phyloP scores from a whole-genome alignment of 2,113 vertebrate species.

The Festucalex cinctus region DNA sequence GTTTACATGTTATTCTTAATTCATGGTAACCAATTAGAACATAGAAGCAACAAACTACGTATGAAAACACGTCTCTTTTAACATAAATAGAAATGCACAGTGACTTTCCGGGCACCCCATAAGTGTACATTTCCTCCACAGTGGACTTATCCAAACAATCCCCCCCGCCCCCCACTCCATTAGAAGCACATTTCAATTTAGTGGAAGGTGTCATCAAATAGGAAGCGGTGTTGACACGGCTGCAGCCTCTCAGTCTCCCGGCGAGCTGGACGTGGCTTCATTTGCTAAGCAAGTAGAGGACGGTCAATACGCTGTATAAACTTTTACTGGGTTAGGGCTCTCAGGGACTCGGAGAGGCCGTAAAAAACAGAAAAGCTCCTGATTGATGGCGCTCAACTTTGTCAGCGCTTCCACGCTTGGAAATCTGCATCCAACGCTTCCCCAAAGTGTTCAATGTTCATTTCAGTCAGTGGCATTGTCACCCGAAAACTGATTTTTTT shows the following conservation, averaged over 20 bases:
- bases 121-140: conserved; percentile 26
- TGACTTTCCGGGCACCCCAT: background rate
- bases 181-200: conserved; percentile 68
- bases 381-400: conserved; percentile 66
- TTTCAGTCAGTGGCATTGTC: background rate
- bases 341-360: conserved; percentile 53
- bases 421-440: background rate
- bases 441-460: background rate
- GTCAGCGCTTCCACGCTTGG: conserved; percentile 55
- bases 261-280: conserved; percentile 57
- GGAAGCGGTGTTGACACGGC: conserved; percentile 65
- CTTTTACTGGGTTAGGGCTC: conserved; percentile 68
- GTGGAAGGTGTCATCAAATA: conserved; percentile 70
- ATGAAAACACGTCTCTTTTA: background rate
- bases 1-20: background rate
- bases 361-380: conserved; percentile 53
- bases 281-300: conserved; percentile 69
- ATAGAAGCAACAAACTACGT: background rate
- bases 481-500: background rate
- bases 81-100: background rate
- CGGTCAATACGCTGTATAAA: conserved; percentile 62
- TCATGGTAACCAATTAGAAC: background rate
- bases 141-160: conserved; percentile 66
- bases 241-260: conserved; percentile 51
- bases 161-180: conserved; percentile 18